Base-by-base conservation (phyloP, 2,113 vertebrate genomes). In the Poeciliopsis prolifica region DNA sequence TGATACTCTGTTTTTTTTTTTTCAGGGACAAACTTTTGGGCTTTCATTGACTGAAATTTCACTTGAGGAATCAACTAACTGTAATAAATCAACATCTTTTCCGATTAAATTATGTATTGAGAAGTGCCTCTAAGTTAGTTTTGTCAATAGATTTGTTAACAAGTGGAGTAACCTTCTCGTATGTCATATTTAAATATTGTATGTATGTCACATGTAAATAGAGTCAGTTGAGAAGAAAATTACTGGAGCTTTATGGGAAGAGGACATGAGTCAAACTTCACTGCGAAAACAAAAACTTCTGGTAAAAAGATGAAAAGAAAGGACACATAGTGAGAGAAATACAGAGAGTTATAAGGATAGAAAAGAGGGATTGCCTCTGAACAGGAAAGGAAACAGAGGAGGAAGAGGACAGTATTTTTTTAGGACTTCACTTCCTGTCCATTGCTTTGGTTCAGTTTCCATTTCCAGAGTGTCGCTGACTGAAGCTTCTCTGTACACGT, bases 381-480 rank as follows among this genome's bases (percentile, higher is more conserved):
- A 75, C 82, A 92, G 92, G 89, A 91, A 93, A 84, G 61, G 70
- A 71, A 64, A 58, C 78, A 65, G 64, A 76, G 30, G 75, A 88
- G 81, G 86, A 87, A 85, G 77, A 83, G 81, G 86, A 87, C 90
- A 87, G 29, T 70, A 73, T 83, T 80, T 84, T 84, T 73, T 72
- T 31, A 75, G 79, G 70, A 77, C 30, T 30, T 28, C 15, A 63
- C 84, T 90, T 93, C 93, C 92, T 93, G 80, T 86, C 77, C 72
- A 67, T 81, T 83, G 83, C 80, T 81, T 72, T 77, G 77, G 61
- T 71, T 85, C 78, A 28, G 63, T 86, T 90, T 81, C 79, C 63
- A 77, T 93, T 93, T 0, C 91, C 93, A 78, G 67, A 86, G 42
- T 30, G 51, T 30, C 44, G 68, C 33, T 37, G 61, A 63, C 33